phyloP scores from a whole-genome alignment of 2,888 invertebrate genomes.

The Cetonia aurata region DNA sequence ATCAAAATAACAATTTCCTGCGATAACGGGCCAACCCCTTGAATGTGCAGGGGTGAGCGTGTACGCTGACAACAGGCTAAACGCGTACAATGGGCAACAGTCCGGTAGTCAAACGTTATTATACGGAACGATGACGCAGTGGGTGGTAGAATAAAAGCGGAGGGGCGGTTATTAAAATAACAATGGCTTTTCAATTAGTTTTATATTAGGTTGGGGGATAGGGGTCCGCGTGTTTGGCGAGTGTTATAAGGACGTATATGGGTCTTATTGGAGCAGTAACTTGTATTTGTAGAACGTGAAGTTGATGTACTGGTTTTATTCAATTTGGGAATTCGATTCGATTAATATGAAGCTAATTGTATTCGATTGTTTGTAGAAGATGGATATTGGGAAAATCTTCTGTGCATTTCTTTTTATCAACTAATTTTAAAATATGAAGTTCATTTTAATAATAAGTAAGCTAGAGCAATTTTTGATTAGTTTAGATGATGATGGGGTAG shows the following conservation, averaged over 20 bases:
- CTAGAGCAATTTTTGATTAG: no score
- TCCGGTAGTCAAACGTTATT: conserved; percentile 40
- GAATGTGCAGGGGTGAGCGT: conserved; percentile 17
- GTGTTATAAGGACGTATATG: no score
- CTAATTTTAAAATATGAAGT: no score
- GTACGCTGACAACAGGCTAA: conserved; percentile 9
- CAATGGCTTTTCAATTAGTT: conserved; percentile 45
- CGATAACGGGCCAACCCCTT: conserved; percentile 29
- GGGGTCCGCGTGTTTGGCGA: conserved; percentile 22
- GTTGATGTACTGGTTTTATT: background rate
- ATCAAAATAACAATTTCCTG: conserved; percentile 38
- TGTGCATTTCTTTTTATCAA: no score
- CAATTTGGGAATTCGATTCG: conserved; percentile 4
- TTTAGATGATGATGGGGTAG: no score
- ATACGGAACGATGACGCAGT: conserved; percentile 37
- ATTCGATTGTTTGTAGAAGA: no score
- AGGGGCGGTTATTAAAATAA: conserved; percentile 43
- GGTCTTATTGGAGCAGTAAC: background rate
- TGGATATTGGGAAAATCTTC: no score
- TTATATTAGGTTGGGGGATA: conserved; percentile 30
- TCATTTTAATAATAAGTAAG: no score
- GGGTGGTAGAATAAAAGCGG: conserved; percentile 37
- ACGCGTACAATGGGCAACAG: conserved; percentile 20
- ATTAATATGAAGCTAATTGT: background rate
- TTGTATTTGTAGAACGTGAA: conserved; percentile 3